A percentile compares a stretch with the other conserved stretches of the same genome.
phyloP scores from a whole-genome alignment of 2,888 invertebrate species.

The Sericinus montela region DNA sequence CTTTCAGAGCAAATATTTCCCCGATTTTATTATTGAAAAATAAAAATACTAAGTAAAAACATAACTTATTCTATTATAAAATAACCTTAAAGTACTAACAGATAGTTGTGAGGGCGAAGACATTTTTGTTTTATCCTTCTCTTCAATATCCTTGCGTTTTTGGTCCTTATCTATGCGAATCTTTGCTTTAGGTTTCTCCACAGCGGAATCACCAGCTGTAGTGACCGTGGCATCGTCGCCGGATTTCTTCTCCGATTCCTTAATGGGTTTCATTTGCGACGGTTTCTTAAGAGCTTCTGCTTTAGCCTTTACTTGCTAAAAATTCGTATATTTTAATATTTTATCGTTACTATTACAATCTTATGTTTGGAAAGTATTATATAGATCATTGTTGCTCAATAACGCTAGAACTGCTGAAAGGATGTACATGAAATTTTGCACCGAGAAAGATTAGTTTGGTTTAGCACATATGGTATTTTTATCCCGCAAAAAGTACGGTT shows the following conservation, averaged over 20 bases:
- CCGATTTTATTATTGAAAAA: no score
- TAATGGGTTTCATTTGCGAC: conserved; percentile 51
- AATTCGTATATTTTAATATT: neutral
- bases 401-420: no score
- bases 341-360: no score
- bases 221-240: conserved; percentile 38
- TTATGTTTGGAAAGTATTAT: no score
- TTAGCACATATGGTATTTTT: no score
- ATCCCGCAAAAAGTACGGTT: no score
- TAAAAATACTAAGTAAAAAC: no score
- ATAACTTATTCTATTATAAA: no score
- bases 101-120: conserved; percentile 36
- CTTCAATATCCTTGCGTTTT: conserved; percentile 26
- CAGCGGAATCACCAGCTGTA: conserved; percentile 25
- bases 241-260: conserved; percentile 51
- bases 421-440: no score
- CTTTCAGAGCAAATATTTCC: no score
- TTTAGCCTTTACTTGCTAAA: conserved; percentile 75
- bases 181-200: conserved; percentile 45
- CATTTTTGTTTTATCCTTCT: conserved; percentile 42
- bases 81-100: conserved; percentile 33
- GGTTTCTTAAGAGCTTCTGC: conserved; percentile 78
- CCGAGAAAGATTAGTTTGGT: no score
- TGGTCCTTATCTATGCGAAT: conserved; percentile 23
- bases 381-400: no score